phyloP scores from a whole-genome alignment of 1,140 invertebrate species.

The Rhagoletis zephyria region DNA sequence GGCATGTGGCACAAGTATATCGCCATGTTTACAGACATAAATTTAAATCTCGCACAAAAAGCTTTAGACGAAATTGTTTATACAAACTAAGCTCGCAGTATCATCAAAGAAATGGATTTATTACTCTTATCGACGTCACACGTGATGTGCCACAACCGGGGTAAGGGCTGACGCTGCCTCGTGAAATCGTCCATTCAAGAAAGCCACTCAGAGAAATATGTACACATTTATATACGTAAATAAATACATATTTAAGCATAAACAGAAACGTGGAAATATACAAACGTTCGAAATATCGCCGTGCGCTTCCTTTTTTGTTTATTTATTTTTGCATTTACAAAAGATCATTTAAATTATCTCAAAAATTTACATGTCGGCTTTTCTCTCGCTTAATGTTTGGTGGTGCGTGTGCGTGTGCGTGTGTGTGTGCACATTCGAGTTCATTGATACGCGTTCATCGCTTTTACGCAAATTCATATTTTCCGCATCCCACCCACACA shows the following conservation, averaged over 20 bases:
- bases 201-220: no score
- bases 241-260: neutral
- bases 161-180: neutral
- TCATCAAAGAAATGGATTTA: neutral
- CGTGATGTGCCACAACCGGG: neutral
- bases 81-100: neutral
- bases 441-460: slow-evolving; percentile 37
- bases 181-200: no score
- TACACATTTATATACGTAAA: neutral
- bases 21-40: neutral
- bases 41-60: neutral
- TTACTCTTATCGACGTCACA: neutral
- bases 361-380: neutral
- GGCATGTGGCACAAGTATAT: neutral
- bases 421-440: neutral
- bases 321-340: slow-evolving; percentile 23
- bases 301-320: neutral
- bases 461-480: slow-evolving; percentile 2
- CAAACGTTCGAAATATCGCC: neutral
- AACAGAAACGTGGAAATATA: neutral
- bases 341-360: neutral
- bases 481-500: neutral
- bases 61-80: neutral
- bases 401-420: neutral
- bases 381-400: neutral